Evolutionary conservation across 2,797 vertebrate species (phyloP), one percentile per base, ranked within the genome.

Genomic region (Trematomus bernacchii): DNA sequence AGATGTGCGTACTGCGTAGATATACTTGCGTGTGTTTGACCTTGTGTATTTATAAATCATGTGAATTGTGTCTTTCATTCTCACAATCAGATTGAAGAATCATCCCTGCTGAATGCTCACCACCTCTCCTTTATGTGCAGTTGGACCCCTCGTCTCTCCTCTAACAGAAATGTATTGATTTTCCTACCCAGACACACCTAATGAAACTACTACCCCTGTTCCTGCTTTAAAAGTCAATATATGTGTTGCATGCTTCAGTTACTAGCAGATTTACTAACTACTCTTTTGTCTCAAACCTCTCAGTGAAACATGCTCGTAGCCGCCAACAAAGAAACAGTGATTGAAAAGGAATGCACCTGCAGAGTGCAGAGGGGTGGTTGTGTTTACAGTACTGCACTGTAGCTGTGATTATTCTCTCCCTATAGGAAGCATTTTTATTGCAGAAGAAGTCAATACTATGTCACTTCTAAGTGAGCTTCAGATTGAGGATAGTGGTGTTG

Each of bases 291-390:
- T 16, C 15, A 6, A 11, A 43, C 37, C 63, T 55, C 65, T 71
- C 46, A 63, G 19, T 18, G 60, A 59, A 43, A 62, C 19, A 3
- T 15, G 43, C 59, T 51, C 59, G 21, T 66, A 50, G 46, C 43
- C 40, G 66, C 62, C 64, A 69, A 43, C 47, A 54, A 66, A 66
- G 68, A 63, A 37, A 53, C 55, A 8, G 23, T 58, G 40, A 72
- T 77, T 76, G 51, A 15, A 48, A 78, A 69, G 58, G 62, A 77
- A 54, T 69, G 43, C 57, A 76, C 57, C 62, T 80, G 60, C 27
- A 68, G 44, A 57, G 10, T 33, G 43, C 66, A 75, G 12, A 77
- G 7, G 12, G 30, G n/a, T n/a, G 1, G 2, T 44, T 72, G 62
- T 46, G 66, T 66, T 64, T 47, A 37, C 46, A 62, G 13, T 15